These are phyloP conservation scores for Laticauda colubrina DNA, from an alignment of 2,113 vertebrate genomes.

Conservation along the genomic window DNA sequence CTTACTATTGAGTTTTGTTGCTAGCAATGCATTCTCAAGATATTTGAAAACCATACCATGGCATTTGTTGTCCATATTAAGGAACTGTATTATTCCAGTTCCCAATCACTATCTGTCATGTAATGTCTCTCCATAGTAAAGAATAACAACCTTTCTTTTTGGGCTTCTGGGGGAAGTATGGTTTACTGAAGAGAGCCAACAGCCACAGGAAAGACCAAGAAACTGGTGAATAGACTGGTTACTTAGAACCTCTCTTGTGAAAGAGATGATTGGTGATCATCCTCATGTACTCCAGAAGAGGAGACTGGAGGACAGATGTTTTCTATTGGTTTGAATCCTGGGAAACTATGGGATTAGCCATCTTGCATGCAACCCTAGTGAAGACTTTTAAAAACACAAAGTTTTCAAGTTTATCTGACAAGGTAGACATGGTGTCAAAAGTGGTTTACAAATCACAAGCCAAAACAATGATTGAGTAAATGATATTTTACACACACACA, in stretches of 20 bases:
- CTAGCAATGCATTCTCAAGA: background rate
- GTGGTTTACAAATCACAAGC: background rate
- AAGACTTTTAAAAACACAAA: background rate
- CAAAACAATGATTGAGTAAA: background rate
- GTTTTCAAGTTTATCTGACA: background rate
- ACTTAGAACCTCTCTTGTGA: background rate
- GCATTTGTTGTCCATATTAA: background rate
- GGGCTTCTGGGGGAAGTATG: background rate
- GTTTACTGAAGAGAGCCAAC: background rate
- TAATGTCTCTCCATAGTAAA: background rate
- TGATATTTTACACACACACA: background rate
- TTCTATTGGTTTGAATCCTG: background rate
- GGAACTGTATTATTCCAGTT: background rate
- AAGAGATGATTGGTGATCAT: background rate
- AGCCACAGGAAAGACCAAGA: background rate
- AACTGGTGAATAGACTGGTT: background rate
- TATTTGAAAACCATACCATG: background rate
- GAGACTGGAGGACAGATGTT: background rate
- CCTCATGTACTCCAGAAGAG: background rate
- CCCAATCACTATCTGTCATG: background rate
- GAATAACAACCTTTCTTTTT: background rate
- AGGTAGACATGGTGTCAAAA: background rate
- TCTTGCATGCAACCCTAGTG: no score
- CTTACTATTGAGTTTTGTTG: background rate
- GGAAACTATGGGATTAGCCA: background rate